These are phyloP conservation scores for Patiria pectinifera DNA, from an alignment of 53 echinoderm and acorn worm genomes.

Conservation along the genomic window DNA sequence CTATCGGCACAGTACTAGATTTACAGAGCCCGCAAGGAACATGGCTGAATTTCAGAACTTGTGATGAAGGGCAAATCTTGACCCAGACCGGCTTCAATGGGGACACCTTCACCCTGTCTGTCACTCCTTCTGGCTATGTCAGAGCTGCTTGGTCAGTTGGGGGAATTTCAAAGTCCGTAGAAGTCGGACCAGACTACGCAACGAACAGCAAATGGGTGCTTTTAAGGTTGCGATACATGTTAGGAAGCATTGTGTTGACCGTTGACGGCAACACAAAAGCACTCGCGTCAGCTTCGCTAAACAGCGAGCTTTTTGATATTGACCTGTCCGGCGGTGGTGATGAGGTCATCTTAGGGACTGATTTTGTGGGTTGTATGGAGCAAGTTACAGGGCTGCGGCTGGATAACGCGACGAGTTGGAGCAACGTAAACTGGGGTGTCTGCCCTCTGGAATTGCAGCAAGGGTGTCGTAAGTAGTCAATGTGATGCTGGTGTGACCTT, in stretches of 20 bases:
- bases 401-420: constrained; percentile 33
- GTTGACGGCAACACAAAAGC: constrained; percentile 38
- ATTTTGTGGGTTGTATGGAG: constrained; percentile 79
- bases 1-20: constrained; percentile 60
- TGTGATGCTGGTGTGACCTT: constrained; percentile 3
- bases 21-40: constrained; percentile 39
- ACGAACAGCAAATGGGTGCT: constrained; percentile 65
- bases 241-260: constrained; percentile 58
- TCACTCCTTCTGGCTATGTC: constrained; percentile 49
- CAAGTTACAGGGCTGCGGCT: constrained; percentile 64
- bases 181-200: constrained; percentile 59
- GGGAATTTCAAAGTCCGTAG: constrained; percentile 4
- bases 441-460: constrained; percentile 71
- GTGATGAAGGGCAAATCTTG: constrained; percentile 78
- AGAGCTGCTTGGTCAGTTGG: constrained; percentile 67
- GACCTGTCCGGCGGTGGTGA: constrained; percentile 19
- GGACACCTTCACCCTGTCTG: constrained; percentile 67
- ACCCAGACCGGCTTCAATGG: constrained; percentile 71
- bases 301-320: constrained; percentile 60
- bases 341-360: constrained; percentile 58
- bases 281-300: constrained; percentile 38
- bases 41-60: constrained; percentile 85
- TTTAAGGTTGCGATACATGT: constrained; percentile 52
- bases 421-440: constrained; percentile 74
- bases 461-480: constrained; percentile 77